These are phyloP conservation scores for Tetrapedia diversipes DNA, from an alignment of 2,888 invertebrate species.

Conservation along the genomic window DNA sequence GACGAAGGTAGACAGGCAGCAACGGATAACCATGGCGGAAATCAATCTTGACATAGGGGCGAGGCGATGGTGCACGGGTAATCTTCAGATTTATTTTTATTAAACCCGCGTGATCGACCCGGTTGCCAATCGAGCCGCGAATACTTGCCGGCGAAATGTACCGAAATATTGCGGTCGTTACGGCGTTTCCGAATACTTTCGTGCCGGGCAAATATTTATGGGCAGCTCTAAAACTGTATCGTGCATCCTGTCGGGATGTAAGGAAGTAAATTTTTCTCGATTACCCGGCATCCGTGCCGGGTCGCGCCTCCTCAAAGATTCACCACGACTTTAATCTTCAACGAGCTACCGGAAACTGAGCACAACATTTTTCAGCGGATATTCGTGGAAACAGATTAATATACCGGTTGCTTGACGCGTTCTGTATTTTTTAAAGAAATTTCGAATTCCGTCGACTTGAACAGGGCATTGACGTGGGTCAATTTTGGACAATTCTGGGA, in stretches of 20 bases:
- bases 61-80: slow-evolving; percentile 26
- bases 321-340: slow-evolving; percentile 15
- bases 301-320: slow-evolving; percentile 17
- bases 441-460: too few species aligned
- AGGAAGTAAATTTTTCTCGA: slow-evolving; percentile 45
- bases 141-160: slow-evolving; percentile 42
- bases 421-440: too few species aligned
- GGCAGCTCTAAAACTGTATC: slow-evolving; percentile 40
- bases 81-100: slow-evolving; percentile 59
- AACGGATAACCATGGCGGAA: slow-evolving; percentile 31
- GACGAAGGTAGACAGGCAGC: neutral
- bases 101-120: slow-evolving; percentile 51
- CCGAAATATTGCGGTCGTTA: slow-evolving; percentile 49
- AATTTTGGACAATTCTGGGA: too few species aligned
- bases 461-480: too few species aligned
- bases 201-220: slow-evolving; percentile 49
- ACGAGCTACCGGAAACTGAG: neutral
- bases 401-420: too few species aligned
- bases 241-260: slow-evolving; percentile 9
- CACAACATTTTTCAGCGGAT: neutral
- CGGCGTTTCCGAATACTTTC: slow-evolving; percentile 43
- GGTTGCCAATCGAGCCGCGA: slow-evolving; percentile 33
- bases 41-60: slow-evolving; percentile 43
- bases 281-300: slow-evolving; percentile 1
- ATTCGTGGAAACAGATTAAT: neutral